phyloP scores from a whole-genome alignment of 2,888 invertebrate species.

The Chalcis sispes region DNA sequence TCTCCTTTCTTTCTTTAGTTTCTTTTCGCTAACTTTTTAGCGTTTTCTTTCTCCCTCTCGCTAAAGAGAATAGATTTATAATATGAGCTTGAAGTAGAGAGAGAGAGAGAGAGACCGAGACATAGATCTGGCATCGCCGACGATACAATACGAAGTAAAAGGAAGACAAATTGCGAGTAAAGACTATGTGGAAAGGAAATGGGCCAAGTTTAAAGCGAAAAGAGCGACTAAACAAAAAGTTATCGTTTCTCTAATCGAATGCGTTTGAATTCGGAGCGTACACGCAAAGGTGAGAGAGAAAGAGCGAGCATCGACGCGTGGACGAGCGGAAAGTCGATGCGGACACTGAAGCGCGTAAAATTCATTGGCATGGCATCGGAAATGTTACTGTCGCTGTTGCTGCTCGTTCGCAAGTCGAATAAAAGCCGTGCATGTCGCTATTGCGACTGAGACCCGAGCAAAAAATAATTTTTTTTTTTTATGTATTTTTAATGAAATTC shows the following conservation, averaged over 20 bases:
- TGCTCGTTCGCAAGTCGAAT: too few species aligned
- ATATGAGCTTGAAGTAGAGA: too few species aligned
- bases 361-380: slow-evolving; percentile 28
- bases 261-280: background rate
- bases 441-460: too few species aligned
- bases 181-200: slow-evolving; percentile 41
- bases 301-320: background rate
- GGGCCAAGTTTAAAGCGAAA: slow-evolving; percentile 17
- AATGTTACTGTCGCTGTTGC: slow-evolving; percentile 12
- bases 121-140: background rate
- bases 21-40: too few species aligned
- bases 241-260: slow-evolving; percentile 37
- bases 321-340: slow-evolving; percentile 16
- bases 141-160: background rate
- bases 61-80: too few species aligned
- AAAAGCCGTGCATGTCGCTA: too few species aligned
- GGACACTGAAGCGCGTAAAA: slow-evolving; percentile 8
- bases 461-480: too few species aligned
- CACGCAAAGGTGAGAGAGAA: too few species aligned
- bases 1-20: too few species aligned
- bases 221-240: slow-evolving; percentile 21
- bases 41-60: too few species aligned
- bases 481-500: too few species aligned
- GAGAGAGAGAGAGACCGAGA: background rate
- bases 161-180: background rate